Percentiles rank a stretch among this genome's conserved stretches.
Conservation (phyloP, 2,797 vertebrate species). For the Cuculus canorus region DNA sequence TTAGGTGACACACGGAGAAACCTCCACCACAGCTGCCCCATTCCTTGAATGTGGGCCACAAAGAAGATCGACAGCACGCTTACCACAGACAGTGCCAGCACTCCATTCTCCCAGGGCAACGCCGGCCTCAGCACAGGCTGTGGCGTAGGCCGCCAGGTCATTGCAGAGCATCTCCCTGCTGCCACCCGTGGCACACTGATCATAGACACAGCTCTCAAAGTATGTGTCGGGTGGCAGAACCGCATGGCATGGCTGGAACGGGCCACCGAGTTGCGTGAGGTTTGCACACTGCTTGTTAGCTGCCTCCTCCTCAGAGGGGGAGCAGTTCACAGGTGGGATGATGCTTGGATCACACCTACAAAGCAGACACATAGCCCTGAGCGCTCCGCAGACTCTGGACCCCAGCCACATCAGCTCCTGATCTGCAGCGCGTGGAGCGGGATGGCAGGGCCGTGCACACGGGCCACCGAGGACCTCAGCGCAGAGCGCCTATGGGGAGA, state of each 20-base stretch:
- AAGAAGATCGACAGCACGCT: not conserved
- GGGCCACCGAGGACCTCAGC: not conserved
- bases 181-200: conserved; percentile 83
- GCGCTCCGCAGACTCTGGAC: not conserved
- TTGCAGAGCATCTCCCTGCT: conserved; percentile 83
- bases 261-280: not conserved
- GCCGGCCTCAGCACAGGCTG: conserved; percentile 81
- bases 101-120: conserved; percentile 79
- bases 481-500: not conserved
- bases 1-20: fast-evolving
- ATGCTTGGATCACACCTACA: conserved; percentile 48
- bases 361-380: not conserved
- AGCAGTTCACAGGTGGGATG: not conserved
- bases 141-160: conserved; percentile 83
- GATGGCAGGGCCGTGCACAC: not conserved
- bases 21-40: too few species aligned
- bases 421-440: not conserved
- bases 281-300: conserved; percentile 34
- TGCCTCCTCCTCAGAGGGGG: not conserved
- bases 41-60: not conserved
- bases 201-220: conserved; percentile 86
- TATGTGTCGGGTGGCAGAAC: conserved; percentile 73
- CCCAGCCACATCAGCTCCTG: not conserved
- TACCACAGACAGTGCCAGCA: conserved; percentile 80
- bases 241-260: conserved; percentile 72